Evolutionary conservation across 2,797 vertebrate species (phyloP), one percentile per base, ranked within the genome.

Genomic region (Chaetophractus vellerosus): DNA sequence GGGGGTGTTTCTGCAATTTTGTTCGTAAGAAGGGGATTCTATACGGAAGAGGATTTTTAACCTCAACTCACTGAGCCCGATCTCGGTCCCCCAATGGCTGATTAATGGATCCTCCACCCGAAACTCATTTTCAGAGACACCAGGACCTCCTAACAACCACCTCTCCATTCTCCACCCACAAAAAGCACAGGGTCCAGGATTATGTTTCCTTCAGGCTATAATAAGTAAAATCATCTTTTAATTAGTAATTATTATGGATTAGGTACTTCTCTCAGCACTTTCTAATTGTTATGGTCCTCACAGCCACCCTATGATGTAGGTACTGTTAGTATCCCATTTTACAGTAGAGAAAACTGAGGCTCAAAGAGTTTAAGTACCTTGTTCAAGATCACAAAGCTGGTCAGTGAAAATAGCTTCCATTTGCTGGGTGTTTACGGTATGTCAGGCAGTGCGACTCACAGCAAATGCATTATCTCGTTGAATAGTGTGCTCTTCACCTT

Each of bases 21-120:
- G 55, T 85, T 89, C 88, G 28, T 86, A 50, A 85, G 36, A 76
- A 91, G 85, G 52, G 48, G 63, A 41, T 76, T 90, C n/a, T 61
- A 79, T 9, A 52, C 12, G n/a, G 31, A 64, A 23, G 26, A 94
- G 68, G 0, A 5, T 87, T 83, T 87, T 88, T 63, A 55, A 63
- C 68, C 16, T 88, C 41, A 59, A 36, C 2, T 0, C 1, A 41
- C n/a, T 21, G 79, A 75, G 38, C 19, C 10, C 31, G 6, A 9
- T 80, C 26, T 79, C 83, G 64, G 24, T 26, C 83, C 48, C 18
- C 15, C 8, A 6, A 16, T 59, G 61, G 1, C 48, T n/a, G 9
- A 82, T 41, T 38, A 78, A 55, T 52, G 33, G 57, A 31, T 45
- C 61, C 15, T 90, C 19, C 9, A 7, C 41, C 31, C 28, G 38